phyloP scores from a whole-genome alignment of 2,888 invertebrate genomes.

The Tetanocera ferruginea region DNA sequence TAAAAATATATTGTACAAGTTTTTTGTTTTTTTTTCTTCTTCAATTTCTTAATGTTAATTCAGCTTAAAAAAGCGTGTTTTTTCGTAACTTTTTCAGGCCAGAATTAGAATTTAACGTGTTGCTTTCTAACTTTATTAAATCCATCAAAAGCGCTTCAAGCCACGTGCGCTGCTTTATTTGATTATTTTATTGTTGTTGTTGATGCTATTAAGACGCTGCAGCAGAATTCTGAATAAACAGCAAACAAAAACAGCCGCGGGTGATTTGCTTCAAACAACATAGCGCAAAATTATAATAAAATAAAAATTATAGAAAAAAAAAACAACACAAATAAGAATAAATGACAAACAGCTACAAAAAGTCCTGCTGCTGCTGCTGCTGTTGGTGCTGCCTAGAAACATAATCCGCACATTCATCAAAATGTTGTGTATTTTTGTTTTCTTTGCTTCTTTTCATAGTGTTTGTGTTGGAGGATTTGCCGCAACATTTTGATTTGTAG shows the following conservation, averaged over 20 bases:
- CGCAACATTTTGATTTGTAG: background rate
- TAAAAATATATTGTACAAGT: no score
- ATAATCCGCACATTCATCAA: constrained; percentile 30
- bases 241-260: background rate
- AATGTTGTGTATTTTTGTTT: background rate
- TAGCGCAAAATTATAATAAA: background rate
- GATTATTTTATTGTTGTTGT: constrained; percentile 2
- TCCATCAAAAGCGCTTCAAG: constrained; percentile 14
- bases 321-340: background rate
- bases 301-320: background rate
- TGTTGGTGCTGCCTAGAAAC: constrained; percentile 11
- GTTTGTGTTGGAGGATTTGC: background rate
- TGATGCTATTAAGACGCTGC: background rate
- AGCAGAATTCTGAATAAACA: background rate
- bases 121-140: constrained; percentile 3
- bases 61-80: no score
- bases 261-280: background rate
- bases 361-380: background rate
- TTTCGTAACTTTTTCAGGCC: no score
- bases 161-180: constrained; percentile 15
- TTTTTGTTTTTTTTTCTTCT: no score
- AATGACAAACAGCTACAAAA: background rate
- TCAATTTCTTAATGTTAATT: no score
- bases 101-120: background rate
- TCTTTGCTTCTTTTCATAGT: background rate